Evolutionary conservation across 64 coral and sea anemone species (phyloP).

Genomic region (Trachythela sp.): DNA sequence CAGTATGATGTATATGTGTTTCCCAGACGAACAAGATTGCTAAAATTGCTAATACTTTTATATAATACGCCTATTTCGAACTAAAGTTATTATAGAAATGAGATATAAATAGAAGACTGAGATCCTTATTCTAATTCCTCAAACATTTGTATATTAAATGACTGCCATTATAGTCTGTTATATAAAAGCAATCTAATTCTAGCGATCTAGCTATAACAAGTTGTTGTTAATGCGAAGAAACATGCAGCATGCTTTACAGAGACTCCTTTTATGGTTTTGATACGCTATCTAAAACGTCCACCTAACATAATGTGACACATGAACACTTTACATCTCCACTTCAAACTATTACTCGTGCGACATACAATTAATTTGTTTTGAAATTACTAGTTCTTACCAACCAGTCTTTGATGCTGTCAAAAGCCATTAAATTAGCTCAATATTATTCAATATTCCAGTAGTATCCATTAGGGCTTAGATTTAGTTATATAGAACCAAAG

Average conservation of each 20-base stretch:
- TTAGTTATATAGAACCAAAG: background rate
- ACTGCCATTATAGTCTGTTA: too few relatives aligned
- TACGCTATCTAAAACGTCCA: too few relatives aligned
- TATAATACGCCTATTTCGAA: background rate
- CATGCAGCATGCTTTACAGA: too few relatives aligned
- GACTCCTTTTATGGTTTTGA: too few relatives aligned
- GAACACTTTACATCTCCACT: background rate
- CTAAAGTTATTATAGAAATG: background rate
- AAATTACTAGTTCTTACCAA: background rate
- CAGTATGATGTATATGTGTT: too few relatives aligned
- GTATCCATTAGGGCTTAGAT: background rate
- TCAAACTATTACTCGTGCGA: background rate
- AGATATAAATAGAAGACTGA: background rate
- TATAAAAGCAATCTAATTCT: too few relatives aligned
- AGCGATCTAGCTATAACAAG: too few relatives aligned
- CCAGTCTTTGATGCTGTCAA: conserved; percentile 1
- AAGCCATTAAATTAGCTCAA: background rate
- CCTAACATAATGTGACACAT: too few relatives aligned
- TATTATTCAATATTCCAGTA: background rate
- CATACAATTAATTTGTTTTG: background rate
- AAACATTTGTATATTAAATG: background rate
- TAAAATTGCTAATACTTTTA: too few relatives aligned
- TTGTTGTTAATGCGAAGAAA: too few relatives aligned
- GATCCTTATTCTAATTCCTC: background rate
- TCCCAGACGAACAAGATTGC: background rate